A percentile compares a stretch with the other conserved stretches of the same genome.
These are phyloP conservation scores for Cynopterus sphinx DNA, from an alignment of 2,797 vertebrate species.

Conservation along the genomic window DNA sequence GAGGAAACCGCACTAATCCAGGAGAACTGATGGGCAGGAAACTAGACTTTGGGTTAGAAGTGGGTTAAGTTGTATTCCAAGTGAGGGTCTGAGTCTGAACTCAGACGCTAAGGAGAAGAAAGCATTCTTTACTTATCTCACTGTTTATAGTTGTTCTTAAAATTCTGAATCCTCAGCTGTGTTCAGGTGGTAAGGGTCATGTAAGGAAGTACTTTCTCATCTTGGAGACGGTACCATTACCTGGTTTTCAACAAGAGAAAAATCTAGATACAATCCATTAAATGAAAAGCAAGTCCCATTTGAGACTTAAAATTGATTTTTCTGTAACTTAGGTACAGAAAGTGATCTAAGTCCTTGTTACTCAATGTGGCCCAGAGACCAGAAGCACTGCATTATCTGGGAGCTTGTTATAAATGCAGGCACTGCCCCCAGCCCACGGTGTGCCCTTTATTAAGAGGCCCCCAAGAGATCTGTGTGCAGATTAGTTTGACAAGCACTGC, in stretches of 20 bases:
- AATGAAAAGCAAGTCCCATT: not conserved
- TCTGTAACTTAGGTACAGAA: not conserved
- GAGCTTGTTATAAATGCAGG: not conserved
- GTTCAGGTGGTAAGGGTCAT: not conserved
- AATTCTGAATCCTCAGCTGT: not conserved
- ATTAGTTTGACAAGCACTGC: not conserved
- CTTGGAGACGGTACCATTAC: not conserved
- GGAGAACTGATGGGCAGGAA: not conserved
- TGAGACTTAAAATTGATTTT: not conserved
- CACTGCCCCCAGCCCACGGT: not conserved
- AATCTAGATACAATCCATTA: not conserved
- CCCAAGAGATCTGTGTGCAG: not conserved
- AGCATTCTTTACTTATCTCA: not conserved
- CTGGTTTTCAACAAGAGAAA: not conserved
- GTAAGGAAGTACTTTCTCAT: not conserved
- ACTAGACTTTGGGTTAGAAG: not conserved
- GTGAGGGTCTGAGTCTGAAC: not conserved
- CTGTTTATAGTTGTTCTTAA: not conserved
- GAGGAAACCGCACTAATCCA: not conserved
- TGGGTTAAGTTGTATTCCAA: not conserved
- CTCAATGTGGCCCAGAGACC: not conserved
- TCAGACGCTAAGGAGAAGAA: not conserved
- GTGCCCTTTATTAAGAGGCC: not conserved
- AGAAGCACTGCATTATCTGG: not conserved
- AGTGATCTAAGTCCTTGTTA: not conserved